A percentile compares a stretch with the other conserved stretches of the same genome.
These are phyloP conservation scores for Microtus montanus DNA, from an alignment of 2,113 vertebrate genomes.

Conservation along the genomic window DNA sequence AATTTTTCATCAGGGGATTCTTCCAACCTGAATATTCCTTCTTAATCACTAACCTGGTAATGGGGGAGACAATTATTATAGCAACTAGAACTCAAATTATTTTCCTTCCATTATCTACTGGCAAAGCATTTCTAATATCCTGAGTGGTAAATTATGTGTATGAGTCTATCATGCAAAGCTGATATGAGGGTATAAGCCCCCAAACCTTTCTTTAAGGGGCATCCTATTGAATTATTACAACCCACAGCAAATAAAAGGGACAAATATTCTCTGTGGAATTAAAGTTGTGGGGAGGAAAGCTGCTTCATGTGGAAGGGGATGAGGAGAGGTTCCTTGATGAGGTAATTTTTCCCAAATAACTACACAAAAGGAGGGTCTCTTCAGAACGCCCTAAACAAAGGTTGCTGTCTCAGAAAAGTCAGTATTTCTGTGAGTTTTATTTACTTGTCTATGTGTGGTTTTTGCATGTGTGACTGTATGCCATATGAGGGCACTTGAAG, in stretches of 20 bases:
- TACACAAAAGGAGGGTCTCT: not conserved
- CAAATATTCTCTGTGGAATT: not conserved
- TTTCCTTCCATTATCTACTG: constrained; percentile 23
- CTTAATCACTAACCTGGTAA: constrained; percentile 23
- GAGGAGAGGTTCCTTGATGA: not conserved
- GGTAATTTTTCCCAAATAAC: not conserved
- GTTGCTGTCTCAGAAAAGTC: not conserved
- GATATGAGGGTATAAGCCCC: not conserved
- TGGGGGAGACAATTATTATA: not conserved
- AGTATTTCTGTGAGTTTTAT: not conserved
- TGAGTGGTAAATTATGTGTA: not conserved
- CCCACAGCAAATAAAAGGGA: not conserved
- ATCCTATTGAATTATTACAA: not conserved
- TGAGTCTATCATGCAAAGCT: not conserved
- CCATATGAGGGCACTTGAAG: not conserved
- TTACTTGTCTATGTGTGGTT: not conserved
- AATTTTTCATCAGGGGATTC: constrained; percentile 35
- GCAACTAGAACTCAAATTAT: constrained; percentile 20
- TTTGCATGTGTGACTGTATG: not conserved
- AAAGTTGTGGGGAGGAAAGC: not conserved
- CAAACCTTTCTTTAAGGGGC: not conserved
- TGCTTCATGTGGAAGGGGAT: not conserved
- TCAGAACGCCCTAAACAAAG: not conserved
- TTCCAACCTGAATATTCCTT: not conserved
- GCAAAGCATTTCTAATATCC: not conserved